Evolutionary conservation across 2,113 vertebrate genomes (phyloP), one percentile per base, ranked within the genome.

Genomic region (Illadopsis cleaveri): DNA sequence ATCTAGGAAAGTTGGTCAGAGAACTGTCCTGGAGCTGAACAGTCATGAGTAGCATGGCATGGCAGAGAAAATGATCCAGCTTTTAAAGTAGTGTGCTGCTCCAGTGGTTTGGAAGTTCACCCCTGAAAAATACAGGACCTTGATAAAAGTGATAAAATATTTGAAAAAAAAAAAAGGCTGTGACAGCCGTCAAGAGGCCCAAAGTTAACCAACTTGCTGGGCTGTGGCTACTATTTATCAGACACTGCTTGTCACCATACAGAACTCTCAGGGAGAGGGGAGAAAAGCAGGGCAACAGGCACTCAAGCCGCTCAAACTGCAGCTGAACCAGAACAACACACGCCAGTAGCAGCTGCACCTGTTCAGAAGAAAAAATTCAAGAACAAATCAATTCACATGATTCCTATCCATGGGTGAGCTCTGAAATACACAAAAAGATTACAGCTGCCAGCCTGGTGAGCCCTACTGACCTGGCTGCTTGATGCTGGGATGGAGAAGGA

Each of bases 121-220:
- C 31, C 21, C 51, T n/a, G 15, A 66, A 76, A 76, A 66, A 66
- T 12, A 57, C 0, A 35, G 10, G 24, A 20, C 42, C 42, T 25
- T 48, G 51, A 65, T 21, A 35, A 85, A 85, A 75, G 31, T 31
- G 31, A 21, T 20, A 86, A 42, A 57, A 21, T 35, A 42, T 50
- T 50, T 76, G 9, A 14, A 64, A 64, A 7, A 45, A 64, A 7
- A 45, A 73, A 64, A 64, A 38, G 19, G 40, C 28, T 64, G 28
- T 33, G 40, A 64, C 22, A 27, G 18, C 14, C 47, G 9, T 18
- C 18, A 33, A 64, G 18, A 45, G 48, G 33, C 0, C 0, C 1
- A 2, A 27, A 53, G 27, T 33, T 27, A 31, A 15, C 16, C 27
- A 38, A 18, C 22, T 8, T 54, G 15, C 40, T 64, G 48, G 10